phyloP scores from a whole-genome alignment of 2,888 invertebrate genomes.

The Troides oblongomaculatus region DNA sequence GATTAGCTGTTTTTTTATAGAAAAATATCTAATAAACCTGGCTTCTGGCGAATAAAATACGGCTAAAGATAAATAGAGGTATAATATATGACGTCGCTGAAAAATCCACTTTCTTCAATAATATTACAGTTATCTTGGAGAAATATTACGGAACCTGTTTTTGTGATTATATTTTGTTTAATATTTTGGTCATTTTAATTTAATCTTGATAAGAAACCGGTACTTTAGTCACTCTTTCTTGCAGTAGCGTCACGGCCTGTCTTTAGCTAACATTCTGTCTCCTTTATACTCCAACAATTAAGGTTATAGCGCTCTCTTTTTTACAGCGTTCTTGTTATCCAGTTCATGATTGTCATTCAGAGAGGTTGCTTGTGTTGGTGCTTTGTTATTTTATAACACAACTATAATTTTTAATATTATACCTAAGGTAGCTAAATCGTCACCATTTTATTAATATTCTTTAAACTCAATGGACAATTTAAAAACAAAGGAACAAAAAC shows the following conservation, averaged over 20 bases:
- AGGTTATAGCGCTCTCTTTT: conserved; percentile 42
- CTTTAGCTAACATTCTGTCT: conserved; percentile 46
- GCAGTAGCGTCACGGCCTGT: conserved; percentile 37
- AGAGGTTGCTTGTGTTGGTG: conserved; percentile 50
- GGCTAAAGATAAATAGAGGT: no score
- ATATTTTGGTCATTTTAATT: conserved; percentile 31
- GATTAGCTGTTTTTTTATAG: no score
- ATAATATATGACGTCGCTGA: neutral
- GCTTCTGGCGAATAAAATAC: no score
- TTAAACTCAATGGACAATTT: neutral
- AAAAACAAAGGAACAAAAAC: neutral
- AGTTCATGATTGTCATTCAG: conserved; percentile 65
- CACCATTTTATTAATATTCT: conserved; percentile 21
- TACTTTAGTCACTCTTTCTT: conserved; percentile 40
- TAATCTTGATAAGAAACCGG: conserved; percentile 58
- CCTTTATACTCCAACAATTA: conserved; percentile 40
- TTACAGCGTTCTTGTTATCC: conserved; percentile 42
- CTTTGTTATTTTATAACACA: conserved; percentile 35
- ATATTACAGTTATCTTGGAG: neutral
- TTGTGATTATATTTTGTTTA: conserved; percentile 9
- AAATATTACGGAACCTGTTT: neutral
- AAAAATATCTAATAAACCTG: no score
- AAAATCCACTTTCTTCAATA: neutral
- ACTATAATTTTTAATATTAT: conserved; percentile 15
- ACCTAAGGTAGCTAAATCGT: conserved; percentile 23